Evolutionary conservation across 2,797 vertebrate species (phyloP).

Genomic region (Aulostomus chinensis): DNA sequence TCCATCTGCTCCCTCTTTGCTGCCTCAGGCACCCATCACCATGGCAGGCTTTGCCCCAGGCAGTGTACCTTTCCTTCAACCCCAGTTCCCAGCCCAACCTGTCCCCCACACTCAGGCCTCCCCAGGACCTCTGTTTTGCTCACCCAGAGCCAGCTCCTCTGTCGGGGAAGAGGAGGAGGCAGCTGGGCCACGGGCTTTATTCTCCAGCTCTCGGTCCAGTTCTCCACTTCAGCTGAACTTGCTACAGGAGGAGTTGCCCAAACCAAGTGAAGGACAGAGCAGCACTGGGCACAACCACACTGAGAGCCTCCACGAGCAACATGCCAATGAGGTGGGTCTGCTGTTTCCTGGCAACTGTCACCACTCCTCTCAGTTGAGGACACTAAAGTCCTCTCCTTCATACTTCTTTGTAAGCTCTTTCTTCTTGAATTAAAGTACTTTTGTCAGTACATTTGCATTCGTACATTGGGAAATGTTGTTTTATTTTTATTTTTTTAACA

Average conservation of each 20-base stretch:
- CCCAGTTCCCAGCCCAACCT: conserved; percentile 43
- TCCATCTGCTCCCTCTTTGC: conserved; percentile 20
- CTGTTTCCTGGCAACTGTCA: not conserved
- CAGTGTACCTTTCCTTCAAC: conserved; percentile 52
- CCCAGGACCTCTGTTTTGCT: conserved; percentile 40
- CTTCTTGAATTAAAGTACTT: too few relatives aligned
- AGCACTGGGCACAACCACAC: conserved; percentile 49
- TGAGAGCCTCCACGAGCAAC: conserved; percentile 68
- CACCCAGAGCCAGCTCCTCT: conserved; percentile 63
- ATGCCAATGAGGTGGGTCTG: conserved; percentile 56
- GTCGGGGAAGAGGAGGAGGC: conserved; percentile 69
- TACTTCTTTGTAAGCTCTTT: too few relatives aligned
- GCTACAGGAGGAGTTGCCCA: conserved; percentile 86
- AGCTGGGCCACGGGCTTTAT: conserved; percentile 63
- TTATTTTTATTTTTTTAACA: not conserved
- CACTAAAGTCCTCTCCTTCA: too few relatives aligned
- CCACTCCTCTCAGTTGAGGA: too few relatives aligned
- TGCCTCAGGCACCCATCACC: conserved; percentile 53
- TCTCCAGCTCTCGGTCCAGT: conserved; percentile 86
- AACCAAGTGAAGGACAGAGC: conserved; percentile 63
- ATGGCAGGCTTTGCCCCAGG: conserved; percentile 42
- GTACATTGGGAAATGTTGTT: too few relatives aligned
- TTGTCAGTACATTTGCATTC: too few relatives aligned
- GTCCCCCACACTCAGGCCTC: conserved; percentile 30
- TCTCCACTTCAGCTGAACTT: conserved; percentile 88